Conservation (phyloP, 2,888 invertebrate genomes). For the Mantis religiosa region DNA sequence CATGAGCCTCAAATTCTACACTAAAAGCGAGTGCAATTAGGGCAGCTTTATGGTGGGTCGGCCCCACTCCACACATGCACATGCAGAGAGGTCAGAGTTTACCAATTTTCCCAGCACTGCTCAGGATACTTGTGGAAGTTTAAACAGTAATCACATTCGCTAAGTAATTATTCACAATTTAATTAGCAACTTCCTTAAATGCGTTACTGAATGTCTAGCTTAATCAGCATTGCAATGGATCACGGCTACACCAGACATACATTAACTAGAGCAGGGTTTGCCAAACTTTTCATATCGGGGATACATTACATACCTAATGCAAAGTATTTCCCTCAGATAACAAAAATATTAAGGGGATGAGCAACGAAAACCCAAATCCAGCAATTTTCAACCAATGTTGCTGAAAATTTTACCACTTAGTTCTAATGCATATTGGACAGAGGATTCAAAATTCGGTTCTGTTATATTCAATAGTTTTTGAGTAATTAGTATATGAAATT, state of each 20-base stretch:
- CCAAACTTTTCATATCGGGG: no score
- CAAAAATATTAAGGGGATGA: no score
- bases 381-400: no score
- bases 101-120: background rate
- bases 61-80: background rate
- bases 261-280: background rate
- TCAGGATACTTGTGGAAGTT: background rate
- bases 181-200: background rate
- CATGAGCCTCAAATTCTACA: background rate
- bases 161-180: background rate
- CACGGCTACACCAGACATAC: background rate
- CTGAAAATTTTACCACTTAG: no score
- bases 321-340: no score
- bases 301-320: no score
- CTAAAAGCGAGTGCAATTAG: background rate
- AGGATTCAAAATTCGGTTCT: no score
- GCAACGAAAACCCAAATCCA: no score
- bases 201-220: background rate
- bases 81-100: background rate
- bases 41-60: background rate
- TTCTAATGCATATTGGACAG: no score
- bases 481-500: no score
- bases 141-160: background rate
- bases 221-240: background rate
- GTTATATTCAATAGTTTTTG: no score